Base-by-base conservation (phyloP, 2,797 vertebrate genomes). In the Sebastolobus alascanus region DNA sequence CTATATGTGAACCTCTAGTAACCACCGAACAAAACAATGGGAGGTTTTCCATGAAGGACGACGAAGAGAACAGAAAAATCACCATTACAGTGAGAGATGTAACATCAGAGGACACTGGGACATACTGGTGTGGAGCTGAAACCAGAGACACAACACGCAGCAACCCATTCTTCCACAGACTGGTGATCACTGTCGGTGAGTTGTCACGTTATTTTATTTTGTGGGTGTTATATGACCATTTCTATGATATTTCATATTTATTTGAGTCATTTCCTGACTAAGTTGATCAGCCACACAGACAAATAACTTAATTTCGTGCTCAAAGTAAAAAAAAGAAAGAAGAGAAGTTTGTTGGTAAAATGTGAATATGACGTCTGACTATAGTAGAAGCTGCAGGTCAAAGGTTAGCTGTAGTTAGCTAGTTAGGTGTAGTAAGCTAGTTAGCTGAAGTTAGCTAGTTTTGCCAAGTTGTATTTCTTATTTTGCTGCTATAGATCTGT, bases 41-140 rank as follows among this genome's bases (percentile, higher is more conserved):
- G 0, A 84, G 2, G 70, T 54, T 87, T 67, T 55, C 1, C 2
- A 0, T 83, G 25, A 20, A 3, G 0, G 11, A 73, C 0, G 0
- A 72, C 1, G n/a, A 0, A 2, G 0, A 0, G 0, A 50, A 16
- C 0, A 0, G 0, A 5, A 60, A 2, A 0, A 38, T 87, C 40
- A 73, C 2, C 35, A 27, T 92, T 10, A 77, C 37, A 22, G 6
- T 92, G 59, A 68, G 1, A 37, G 0, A 18, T 0, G 1, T 87
- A 4, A 77, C 6, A 40, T 1, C 3, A 14, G 18, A 60, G 0
- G 87, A 91, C 55, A 2, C 13, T 8, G 90, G 89, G 64, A 83
- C 52, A 0, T 91, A 91, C 84, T 92, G 90, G 89, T 86, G 84
- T 65, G 69, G 83, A 67, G 74, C 0, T 5, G 1, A 25, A 4